phyloP scores from a whole-genome alignment of 1,140 invertebrate genomes.

The Ostrea edulis region DNA sequence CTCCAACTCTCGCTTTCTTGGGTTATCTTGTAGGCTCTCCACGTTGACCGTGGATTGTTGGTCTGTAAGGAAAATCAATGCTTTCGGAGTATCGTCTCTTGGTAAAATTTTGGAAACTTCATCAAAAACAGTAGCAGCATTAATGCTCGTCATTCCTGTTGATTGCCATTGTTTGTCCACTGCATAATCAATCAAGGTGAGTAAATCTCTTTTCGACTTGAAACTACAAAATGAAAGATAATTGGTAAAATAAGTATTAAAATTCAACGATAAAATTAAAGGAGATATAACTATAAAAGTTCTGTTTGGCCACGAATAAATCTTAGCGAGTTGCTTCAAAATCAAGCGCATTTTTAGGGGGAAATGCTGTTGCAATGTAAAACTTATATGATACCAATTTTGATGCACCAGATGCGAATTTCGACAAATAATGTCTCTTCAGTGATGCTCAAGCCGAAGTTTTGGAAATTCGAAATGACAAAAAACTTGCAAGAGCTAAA shows the following conservation, averaged over 20 bases:
- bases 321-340: too few species aligned
- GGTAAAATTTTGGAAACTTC: background rate
- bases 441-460: too few species aligned
- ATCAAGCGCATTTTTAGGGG: too few species aligned
- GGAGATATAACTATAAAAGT: too few species aligned
- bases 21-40: constrained; percentile 43
- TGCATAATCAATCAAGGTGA: background rate
- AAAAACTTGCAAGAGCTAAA: too few species aligned
- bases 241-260: background rate
- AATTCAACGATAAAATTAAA: too few species aligned
- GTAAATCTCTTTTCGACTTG: background rate
- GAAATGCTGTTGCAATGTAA: too few species aligned
- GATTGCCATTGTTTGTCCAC: background rate
- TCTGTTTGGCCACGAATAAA: too few species aligned
- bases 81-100: constrained; percentile 56
- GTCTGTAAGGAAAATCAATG: constrained; percentile 70
- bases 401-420: too few species aligned
- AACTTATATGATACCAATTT: too few species aligned
- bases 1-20: background rate
- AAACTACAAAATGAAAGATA: background rate
- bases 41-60: constrained; percentile 60
- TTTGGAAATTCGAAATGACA: too few species aligned
- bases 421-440: too few species aligned
- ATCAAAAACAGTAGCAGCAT: background rate
- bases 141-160: background rate